phyloP scores from a whole-genome alignment of 2,113 vertebrate species.

The Pycnonotus jocosus region DNA sequence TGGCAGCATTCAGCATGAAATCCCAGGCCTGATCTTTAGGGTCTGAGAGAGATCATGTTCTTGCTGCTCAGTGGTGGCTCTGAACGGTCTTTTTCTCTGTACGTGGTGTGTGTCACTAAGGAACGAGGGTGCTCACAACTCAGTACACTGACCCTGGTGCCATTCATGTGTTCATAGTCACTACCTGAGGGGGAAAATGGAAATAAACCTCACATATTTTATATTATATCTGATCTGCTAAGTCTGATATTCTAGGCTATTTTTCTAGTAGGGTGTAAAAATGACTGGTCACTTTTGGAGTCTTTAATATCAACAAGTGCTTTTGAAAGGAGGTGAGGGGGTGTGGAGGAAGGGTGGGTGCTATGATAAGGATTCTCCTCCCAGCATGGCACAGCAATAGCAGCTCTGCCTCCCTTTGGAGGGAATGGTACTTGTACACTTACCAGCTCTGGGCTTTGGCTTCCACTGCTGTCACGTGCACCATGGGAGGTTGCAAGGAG shows the following conservation, averaged over 20 bases:
- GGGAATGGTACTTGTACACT: not conserved
- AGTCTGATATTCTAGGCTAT: not conserved
- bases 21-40: not conserved
- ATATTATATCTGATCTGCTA: not conserved
- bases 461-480: not conserved
- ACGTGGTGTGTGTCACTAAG: fast-evolving
- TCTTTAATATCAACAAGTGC: not conserved
- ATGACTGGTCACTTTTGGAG: not conserved
- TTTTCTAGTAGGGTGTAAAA: not conserved
- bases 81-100: not conserved
- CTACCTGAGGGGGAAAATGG: not conserved
- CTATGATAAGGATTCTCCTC: not conserved
- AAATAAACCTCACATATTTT: not conserved
- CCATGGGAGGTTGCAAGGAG: fast-evolving
- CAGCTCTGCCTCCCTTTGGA: not conserved
- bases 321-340: not conserved
- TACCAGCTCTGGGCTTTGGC: not conserved
- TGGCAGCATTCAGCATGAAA: not conserved
- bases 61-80: not conserved
- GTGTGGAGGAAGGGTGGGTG: not conserved
- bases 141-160: not conserved
- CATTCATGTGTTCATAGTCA: fast-evolving
- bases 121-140: not conserved
- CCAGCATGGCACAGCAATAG: fast-evolving
- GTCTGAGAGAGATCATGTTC: not conserved